phyloP scores from a whole-genome alignment of 1,140 invertebrate genomes.

The Tetragnatha versicolor region DNA sequence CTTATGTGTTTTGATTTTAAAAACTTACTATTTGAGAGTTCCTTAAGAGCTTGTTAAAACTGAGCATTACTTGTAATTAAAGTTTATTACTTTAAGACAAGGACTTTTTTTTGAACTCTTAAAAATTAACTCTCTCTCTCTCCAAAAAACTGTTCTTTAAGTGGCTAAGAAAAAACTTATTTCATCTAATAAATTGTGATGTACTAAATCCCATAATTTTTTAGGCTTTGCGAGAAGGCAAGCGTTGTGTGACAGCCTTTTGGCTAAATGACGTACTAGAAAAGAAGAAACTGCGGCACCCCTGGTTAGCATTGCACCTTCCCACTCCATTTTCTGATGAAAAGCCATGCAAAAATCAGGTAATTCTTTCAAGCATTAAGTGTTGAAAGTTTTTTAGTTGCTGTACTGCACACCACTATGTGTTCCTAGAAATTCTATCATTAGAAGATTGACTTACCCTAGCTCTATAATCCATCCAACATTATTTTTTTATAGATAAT shows the following conservation, averaged over 20 bases:
- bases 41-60: too few relatives aligned
- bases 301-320: conserved; percentile 90
- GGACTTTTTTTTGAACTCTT: too few relatives aligned
- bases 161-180: background rate
- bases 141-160: too few relatives aligned
- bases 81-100: too few relatives aligned
- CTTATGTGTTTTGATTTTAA: too few relatives aligned
- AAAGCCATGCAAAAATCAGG: conserved; percentile 70
- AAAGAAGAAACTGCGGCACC: conserved; percentile 83
- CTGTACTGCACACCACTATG: background rate
- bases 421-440: background rate
- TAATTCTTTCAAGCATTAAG: conserved; percentile 56
- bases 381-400: background rate
- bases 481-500: conserved; percentile 67
- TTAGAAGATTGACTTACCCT: background rate
- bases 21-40: too few relatives aligned
- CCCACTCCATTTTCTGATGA: conserved; percentile 78
- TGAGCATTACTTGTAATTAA: too few relatives aligned
- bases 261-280: conserved; percentile 92
- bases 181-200: conserved; percentile 3
- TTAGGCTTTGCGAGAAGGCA: conserved; percentile 78
- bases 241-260: conserved; percentile 88
- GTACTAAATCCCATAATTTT: too few relatives aligned
- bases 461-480: too few relatives aligned
- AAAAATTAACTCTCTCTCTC: too few relatives aligned